These are phyloP conservation scores for Drosophila colorata DNA, from an alignment of 2,888 invertebrate genomes.

Conservation along the genomic window DNA sequence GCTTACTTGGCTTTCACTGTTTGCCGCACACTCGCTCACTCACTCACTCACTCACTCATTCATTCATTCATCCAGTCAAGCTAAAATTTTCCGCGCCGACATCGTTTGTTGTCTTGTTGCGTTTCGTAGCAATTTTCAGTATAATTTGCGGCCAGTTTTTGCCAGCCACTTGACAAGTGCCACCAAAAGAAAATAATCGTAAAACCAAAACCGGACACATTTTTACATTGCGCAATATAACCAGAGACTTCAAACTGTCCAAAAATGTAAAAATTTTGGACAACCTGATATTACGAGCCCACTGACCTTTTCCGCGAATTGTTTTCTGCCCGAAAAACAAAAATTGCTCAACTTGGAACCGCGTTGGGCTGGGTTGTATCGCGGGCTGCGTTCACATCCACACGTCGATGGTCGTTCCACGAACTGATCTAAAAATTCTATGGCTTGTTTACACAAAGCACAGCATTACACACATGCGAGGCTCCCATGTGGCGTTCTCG, in stretches of 20 bases:
- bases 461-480: neutral
- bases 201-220: slow-evolving; percentile 59
- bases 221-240: slow-evolving; percentile 62
- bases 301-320: slow-evolving; percentile 61
- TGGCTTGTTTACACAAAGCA: slow-evolving; percentile 49
- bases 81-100: slow-evolving; percentile 69
- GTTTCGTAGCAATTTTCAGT: slow-evolving; percentile 60
- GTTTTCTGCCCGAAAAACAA: slow-evolving; percentile 11
- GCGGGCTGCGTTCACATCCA: slow-evolving; percentile 11
- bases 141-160: slow-evolving; percentile 46
- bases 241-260: slow-evolving; percentile 15
- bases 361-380: slow-evolving; percentile 5
- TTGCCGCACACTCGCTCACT: slow-evolving; percentile 1
- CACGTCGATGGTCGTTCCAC: slow-evolving; percentile 38
- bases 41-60: slow-evolving; percentile 39
- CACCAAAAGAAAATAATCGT: slow-evolving; percentile 28
- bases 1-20: slow-evolving; percentile 75
- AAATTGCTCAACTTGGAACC: slow-evolving; percentile 17
- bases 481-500: slow-evolving; percentile 62
- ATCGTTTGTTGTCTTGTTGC: slow-evolving; percentile 73
- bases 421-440: slow-evolving; percentile 52
- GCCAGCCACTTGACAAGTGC: slow-evolving; percentile 61
- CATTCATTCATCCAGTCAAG: slow-evolving; percentile 36
- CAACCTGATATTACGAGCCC: slow-evolving; percentile 20
- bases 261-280: slow-evolving; percentile 24